Evolutionary conservation across 2,113 vertebrate species (phyloP), one percentile per base, ranked within the genome.

Genomic region (Cololabis saira): DNA sequence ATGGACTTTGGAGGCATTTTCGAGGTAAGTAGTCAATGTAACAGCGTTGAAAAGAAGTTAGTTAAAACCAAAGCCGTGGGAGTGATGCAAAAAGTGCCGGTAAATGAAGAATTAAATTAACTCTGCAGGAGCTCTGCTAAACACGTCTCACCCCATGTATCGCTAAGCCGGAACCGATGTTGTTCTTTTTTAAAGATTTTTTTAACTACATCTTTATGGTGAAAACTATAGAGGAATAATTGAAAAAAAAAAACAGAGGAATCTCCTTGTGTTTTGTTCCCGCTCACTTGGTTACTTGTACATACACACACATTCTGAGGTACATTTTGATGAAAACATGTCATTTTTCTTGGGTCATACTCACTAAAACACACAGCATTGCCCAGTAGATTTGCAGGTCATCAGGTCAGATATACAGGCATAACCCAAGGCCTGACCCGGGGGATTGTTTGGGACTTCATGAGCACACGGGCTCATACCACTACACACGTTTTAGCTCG

Each of bases 341-440:
- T 50, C 24, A 37, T 37, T 42, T 44, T 60, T 71, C 57, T 33
- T 50, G 58, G 43, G 15, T 40, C 41, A 71, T 54, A 67, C 43
- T 61, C 66, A 49, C 62, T 45, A 0, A 40, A 58, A 70, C 71
- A 61, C 44, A 62, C 52, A 67, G 47, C 55, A 61, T 62, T 65
- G 58, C 61, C 74, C 78, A 76, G 30, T 71, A 82, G 85, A 76
- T 81, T 87, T 81, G 78, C 44, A 54, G 82, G 86, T 90, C 78
- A 64, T 15, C 2, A 22, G 85, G 81, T 89, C 83, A 87, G 77
- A 67, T 82, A 83, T 76, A 68, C 19, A 74, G 73, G 80, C 76
- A 83, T 76, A 83, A 70, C 79, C 80, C 73, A 51, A 82, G 83
- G 58, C 76, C 78, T 89, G 81, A 89, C 80, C 85, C 67, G 22